A percentile compares a stretch with the other conserved stretches of the same genome.
Conservation (phyloP, 2,113 vertebrate genomes). For the Mirounga angustirostris region DNA sequence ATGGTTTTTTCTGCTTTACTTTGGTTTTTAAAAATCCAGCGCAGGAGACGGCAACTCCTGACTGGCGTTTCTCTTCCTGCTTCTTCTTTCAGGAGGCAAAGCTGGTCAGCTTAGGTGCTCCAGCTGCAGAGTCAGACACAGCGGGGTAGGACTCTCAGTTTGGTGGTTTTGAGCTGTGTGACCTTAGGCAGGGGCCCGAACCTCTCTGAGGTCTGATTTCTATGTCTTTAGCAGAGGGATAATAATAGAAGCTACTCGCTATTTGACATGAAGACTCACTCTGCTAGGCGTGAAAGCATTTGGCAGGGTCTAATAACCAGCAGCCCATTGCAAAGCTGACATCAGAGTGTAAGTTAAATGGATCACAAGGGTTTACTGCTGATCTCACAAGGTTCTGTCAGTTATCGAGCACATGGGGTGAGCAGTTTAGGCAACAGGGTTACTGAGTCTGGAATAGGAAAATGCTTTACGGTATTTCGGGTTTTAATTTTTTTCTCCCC, state of each 20-base stretch:
- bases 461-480: neutral
- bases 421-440: neutral
- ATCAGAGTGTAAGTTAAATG: neutral
- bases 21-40: neutral
- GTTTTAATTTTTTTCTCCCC: neutral
- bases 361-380: neutral
- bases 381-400: neutral
- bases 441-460: neutral
- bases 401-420: neutral
- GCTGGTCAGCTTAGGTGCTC: neutral
- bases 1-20: neutral
- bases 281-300: neutral
- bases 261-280: fast-evolving
- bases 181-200: neutral
- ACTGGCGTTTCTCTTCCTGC: fast-evolving
- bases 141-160: neutral
- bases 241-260: neutral
- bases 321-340: neutral
- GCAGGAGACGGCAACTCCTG: no score
- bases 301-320: neutral
- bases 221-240: neutral
- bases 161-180: neutral
- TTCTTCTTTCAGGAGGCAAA: neutral
- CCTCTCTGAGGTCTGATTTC: constrained; percentile 23
- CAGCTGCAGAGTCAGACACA: fast-evolving